Conservation (phyloP, 2,888 invertebrate genomes). For the Hecatera dysodea region DNA sequence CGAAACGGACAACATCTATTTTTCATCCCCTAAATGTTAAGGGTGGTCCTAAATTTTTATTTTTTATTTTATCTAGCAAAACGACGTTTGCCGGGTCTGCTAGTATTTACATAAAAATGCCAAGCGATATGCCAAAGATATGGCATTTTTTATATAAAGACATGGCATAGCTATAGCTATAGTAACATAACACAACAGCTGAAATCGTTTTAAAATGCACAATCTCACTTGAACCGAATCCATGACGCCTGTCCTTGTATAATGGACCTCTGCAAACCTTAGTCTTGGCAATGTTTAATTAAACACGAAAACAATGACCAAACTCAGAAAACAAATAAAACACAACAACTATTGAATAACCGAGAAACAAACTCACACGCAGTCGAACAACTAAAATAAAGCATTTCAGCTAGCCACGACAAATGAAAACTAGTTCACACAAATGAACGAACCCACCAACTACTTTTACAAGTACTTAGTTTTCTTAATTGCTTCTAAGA, state of each 20-base stretch:
- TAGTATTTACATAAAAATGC: no score
- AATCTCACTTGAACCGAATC: background rate
- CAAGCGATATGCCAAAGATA: no score
- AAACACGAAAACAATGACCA: background rate
- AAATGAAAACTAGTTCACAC: slow-evolving; percentile 52
- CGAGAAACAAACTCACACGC: slow-evolving; percentile 16
- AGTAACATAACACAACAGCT: no score
- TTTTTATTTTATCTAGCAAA: no score
- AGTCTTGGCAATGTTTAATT: background rate
- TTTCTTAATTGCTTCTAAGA: slow-evolving; percentile 61
- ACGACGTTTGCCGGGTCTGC: no score
- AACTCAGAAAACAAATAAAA: slow-evolving; percentile 11
- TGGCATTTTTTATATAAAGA: no score
- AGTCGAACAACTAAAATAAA: slow-evolving; percentile 21
- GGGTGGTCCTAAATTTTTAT: no score
- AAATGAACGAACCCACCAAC: slow-evolving; percentile 40
- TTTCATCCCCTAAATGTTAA: no score
- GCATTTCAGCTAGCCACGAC: slow-evolving; percentile 28
- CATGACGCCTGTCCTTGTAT: background rate
- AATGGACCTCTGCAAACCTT: no score
- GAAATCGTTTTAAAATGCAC: no score
- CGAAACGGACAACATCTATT: no score
- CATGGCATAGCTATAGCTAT: no score
- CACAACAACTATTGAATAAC: slow-evolving; percentile 8
- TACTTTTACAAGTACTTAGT: slow-evolving; percentile 47